Percentiles rank a stretch among this genome's conserved stretches.
phyloP scores from a whole-genome alignment of 1,140 invertebrate species.

The Thereuonema tuberculata region DNA sequence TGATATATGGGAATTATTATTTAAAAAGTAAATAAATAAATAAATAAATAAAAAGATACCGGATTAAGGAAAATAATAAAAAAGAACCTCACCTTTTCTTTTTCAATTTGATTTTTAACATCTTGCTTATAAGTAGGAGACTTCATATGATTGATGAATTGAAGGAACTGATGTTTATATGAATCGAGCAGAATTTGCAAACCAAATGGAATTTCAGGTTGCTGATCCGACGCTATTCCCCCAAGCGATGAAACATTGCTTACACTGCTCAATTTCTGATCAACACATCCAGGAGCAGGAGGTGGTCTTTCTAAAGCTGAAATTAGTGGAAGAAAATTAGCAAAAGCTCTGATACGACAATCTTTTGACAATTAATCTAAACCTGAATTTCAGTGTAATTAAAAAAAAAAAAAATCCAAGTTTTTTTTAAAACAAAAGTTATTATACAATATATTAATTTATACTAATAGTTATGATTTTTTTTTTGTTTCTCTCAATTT shows the following conservation, averaged over 20 bases:
- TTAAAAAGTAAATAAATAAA: no score
- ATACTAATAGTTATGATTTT: no score
- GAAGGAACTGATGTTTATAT: conserved; percentile 66
- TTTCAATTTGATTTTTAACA: conserved; percentile 60
- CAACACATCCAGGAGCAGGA: conserved; percentile 73
- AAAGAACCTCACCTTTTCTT: conserved; percentile 57
- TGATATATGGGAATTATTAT: no score
- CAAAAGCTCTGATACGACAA: no score
- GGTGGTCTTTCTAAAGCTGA: conserved; percentile 28
- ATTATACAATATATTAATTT: no score
- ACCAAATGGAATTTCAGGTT: conserved; percentile 59
- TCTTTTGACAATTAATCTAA: no score
- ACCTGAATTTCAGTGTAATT: no score
- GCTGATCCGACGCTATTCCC: background rate
- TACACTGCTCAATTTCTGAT: conserved; percentile 71
- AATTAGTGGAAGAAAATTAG: background rate
- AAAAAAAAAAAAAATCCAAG: no score
- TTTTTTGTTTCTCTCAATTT: no score
- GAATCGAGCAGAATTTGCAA: conserved; percentile 70
- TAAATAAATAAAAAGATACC: no score
- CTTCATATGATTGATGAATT: conserved; percentile 66
- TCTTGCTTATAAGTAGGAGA: conserved; percentile 52
- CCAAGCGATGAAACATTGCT: conserved; percentile 25
- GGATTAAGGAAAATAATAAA: no score
- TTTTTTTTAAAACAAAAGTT: no score